A percentile compares a stretch with the other conserved stretches of the same genome.
These are phyloP conservation scores for Delphinus delphis DNA, from an alignment of 2,113 vertebrate genomes.

Conservation along the genomic window DNA sequence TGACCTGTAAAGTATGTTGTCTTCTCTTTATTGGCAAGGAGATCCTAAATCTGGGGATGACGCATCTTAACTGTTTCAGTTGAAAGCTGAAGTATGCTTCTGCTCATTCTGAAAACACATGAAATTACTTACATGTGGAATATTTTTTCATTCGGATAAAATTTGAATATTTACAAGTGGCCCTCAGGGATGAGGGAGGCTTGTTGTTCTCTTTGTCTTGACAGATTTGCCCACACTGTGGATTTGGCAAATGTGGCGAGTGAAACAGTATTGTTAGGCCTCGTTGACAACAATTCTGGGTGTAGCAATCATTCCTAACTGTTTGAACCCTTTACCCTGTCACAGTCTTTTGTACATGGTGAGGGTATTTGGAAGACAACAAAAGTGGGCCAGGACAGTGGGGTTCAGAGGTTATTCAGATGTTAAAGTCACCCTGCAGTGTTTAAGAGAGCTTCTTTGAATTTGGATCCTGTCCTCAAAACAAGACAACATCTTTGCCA, in stretches of 20 bases:
- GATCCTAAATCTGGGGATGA: background rate
- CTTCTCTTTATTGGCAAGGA: background rate
- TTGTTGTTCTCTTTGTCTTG: background rate
- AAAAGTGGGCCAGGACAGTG: background rate
- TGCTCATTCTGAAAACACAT: background rate
- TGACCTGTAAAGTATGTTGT: background rate
- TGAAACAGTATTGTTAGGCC: background rate
- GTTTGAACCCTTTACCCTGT: background rate
- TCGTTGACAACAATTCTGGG: background rate
- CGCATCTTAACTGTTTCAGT: background rate
- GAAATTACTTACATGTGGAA: background rate
- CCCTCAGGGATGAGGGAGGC: background rate
- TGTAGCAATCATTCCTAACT: background rate
- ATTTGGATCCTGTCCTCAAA: background rate
- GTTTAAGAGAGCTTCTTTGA: background rate
- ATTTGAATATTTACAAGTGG: background rate
- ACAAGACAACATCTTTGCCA: background rate
- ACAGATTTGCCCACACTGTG: background rate
- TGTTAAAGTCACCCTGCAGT: background rate
- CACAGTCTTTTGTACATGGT: background rate
- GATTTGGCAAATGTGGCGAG: background rate
- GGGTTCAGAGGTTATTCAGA: background rate
- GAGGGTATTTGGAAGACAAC: background rate
- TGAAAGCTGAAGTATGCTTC: background rate
- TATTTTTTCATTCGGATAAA: background rate